Conservation (phyloP, 2,113 vertebrate species). For the Pelusios castaneus region DNA sequence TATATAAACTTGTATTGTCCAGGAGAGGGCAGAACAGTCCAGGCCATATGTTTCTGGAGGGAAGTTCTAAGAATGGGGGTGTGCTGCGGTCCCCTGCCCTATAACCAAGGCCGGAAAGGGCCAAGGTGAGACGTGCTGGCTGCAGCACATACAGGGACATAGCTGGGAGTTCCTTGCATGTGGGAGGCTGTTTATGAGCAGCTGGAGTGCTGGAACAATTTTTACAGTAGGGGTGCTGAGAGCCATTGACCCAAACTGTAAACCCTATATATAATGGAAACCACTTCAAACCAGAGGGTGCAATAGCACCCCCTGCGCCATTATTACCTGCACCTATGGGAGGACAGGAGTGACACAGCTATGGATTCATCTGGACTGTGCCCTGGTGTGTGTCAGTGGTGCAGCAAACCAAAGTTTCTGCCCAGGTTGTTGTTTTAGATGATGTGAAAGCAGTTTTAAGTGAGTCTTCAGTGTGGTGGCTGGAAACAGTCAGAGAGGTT, state of each 20-base stretch:
- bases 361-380: not conserved
- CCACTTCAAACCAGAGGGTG: no score
- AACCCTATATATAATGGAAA: no score
- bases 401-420: not conserved
- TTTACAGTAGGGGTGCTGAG: no score
- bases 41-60: not conserved
- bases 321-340: not conserved
- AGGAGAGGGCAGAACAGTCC: not conserved
- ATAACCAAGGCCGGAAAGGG: not conserved
- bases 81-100: not conserved
- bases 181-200: not conserved
- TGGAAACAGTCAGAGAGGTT: not conserved
- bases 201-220: no score
- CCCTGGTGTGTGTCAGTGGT: not conserved
- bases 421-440: not conserved
- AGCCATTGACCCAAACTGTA: no score
- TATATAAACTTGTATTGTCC: not conserved
- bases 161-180: not conserved
- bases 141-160: not conserved
- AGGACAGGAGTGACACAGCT: not conserved
- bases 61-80: not conserved
- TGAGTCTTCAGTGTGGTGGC: not conserved
- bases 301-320: no score
- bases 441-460: not conserved
- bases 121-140: not conserved